phyloP scores from a whole-genome alignment of 2,797 vertebrate genomes.

The Poeciliopsis infans region DNA sequence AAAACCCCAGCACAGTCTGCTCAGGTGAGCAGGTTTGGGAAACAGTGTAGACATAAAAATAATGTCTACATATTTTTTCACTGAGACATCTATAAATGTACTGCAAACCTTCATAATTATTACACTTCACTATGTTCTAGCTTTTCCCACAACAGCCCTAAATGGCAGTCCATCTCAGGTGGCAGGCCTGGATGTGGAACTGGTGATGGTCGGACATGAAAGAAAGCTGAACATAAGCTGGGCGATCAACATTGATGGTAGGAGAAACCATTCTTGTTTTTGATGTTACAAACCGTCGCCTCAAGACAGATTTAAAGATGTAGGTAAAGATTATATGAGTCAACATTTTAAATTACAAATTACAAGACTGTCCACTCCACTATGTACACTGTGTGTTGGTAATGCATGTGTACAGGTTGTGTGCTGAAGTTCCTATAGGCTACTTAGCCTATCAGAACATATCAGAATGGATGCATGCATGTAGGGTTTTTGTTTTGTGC shows the following conservation, averaged over 20 bases:
- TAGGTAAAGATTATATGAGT: background rate
- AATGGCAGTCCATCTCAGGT: constrained; percentile 64
- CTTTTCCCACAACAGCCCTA: accelerated
- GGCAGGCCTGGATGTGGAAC: constrained; percentile 41
- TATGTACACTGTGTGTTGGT: background rate
- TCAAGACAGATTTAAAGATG: background rate
- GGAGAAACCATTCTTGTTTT: constrained; percentile 18
- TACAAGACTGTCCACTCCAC: background rate
- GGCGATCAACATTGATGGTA: constrained; percentile 83
- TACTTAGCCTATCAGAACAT: no score
- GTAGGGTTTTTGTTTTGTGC: no score
- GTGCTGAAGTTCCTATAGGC: no score
- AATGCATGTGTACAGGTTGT: no score
- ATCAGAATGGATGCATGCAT: no score
- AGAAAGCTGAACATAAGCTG: constrained; percentile 78
- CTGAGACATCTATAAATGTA: background rate
- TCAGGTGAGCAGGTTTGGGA: background rate
- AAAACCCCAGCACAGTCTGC: background rate
- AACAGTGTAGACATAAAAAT: background rate
- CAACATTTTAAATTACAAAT: background rate
- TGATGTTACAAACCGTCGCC: background rate
- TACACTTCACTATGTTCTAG: constrained; percentile 30
- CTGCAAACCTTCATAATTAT: background rate
- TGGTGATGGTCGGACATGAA: background rate
- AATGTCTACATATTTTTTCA: background rate